Evolutionary conservation across 2,888 invertebrate species (phyloP).

Genomic region (Caenorhabditis sp.): DNA sequence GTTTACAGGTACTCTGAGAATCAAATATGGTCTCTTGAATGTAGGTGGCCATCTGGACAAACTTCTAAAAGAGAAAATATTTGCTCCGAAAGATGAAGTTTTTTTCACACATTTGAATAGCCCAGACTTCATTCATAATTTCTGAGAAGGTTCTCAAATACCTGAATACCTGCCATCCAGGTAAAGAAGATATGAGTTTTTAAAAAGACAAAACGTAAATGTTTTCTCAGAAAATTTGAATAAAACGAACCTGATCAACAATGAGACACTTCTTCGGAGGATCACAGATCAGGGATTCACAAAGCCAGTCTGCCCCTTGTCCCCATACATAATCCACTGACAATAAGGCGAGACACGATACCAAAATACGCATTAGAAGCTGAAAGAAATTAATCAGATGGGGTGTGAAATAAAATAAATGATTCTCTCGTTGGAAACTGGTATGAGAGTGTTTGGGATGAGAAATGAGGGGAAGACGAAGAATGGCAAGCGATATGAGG

Average conservation of each 20-base stretch:
- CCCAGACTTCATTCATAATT: no score
- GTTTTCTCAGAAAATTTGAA: background rate
- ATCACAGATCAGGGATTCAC: conserved; percentile 75
- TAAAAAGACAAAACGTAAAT: no score
- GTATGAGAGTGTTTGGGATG: conserved; percentile 37
- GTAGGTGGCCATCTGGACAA: no score
- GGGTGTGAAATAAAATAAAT: conserved; percentile 23
- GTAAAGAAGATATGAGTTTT: no score
- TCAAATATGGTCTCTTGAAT: no score
- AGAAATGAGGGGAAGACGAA: conserved; percentile 20
- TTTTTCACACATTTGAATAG: no score
- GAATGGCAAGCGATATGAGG: conserved; percentile 54
- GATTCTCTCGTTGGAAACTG: conserved; percentile 23
- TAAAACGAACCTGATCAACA: conserved; percentile 68
- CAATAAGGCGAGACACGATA: background rate
- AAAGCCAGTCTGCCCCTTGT: conserved; percentile 55
- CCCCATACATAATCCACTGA: background rate
- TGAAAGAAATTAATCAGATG: conserved; percentile 14
- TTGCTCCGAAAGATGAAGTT: no score
- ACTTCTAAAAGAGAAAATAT: no score
- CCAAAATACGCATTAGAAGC: background rate
- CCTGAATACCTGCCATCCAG: no score
- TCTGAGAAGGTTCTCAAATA: no score
- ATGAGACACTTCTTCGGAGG: conserved; percentile 72
- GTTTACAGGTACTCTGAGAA: background rate